A percentile compares a stretch with the other conserved stretches of the same genome.
phyloP scores from a whole-genome alignment of 2,888 invertebrate genomes.

The Arctia plantaginis region DNA sequence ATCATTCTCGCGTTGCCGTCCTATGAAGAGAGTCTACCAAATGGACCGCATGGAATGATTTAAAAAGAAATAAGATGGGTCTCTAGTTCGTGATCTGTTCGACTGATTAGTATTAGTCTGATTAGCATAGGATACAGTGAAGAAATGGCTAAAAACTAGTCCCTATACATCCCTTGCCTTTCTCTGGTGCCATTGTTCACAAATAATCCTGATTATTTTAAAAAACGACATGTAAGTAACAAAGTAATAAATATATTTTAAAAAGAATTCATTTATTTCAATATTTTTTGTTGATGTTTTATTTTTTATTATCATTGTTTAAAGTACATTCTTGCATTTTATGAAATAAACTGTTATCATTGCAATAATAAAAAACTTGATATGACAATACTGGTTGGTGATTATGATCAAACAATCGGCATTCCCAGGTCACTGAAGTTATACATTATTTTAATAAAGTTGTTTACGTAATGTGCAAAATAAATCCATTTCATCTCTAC shows the following conservation, averaged over 20 bases:
- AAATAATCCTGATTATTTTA: background rate
- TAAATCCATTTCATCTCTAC: background rate
- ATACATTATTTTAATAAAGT: conserved; percentile 9
- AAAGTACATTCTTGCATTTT: conserved; percentile 2
- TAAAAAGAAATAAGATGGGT: background rate
- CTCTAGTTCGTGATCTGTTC: background rate
- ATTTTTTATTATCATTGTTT: conserved; percentile 6
- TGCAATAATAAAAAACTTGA: conserved; percentile 1
- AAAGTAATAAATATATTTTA: background rate
- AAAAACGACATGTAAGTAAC: background rate
- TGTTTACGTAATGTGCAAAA: conserved; percentile 6
- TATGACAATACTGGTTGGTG: conserved; percentile 1
- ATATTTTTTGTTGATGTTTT: background rate
- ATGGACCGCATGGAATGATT: background rate
- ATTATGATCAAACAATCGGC: conserved; percentile 21
- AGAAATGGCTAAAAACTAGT: background rate
- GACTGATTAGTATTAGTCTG: conserved; percentile 1
- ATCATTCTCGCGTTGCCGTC: conserved; percentile 5
- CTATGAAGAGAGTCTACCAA: background rate
- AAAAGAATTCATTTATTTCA: background rate
- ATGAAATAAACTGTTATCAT: conserved; percentile 15
- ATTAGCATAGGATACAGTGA: background rate
- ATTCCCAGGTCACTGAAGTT: conserved; percentile 16
- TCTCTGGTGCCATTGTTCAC: background rate
- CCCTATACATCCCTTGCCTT: background rate